These are phyloP conservation scores for Euura lappo DNA, from an alignment of 1,140 invertebrate species.

Conservation along the genomic window DNA sequence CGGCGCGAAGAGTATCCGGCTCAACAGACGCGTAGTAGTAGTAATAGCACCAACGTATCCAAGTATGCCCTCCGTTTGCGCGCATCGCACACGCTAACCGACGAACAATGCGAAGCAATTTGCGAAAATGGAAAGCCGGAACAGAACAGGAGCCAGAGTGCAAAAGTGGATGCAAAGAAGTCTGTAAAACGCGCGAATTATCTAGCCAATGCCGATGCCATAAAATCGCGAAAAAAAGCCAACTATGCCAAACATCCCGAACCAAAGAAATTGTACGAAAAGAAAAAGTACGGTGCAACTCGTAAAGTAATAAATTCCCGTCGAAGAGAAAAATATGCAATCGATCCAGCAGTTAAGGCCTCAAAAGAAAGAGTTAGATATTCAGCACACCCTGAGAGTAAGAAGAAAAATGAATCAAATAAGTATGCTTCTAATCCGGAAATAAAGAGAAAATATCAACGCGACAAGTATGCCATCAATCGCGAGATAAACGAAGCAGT, in stretches of 20 bases:
- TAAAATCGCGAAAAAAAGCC: no score
- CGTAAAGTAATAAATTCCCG: not conserved
- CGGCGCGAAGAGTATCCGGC: no score
- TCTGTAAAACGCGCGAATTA: no score
- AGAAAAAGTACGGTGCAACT: not conserved
- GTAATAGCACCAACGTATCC: no score
- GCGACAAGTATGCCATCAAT: not conserved
- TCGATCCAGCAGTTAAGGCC: not conserved
- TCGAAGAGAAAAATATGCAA: not conserved
- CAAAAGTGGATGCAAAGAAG: no score
- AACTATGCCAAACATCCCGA: not conserved
- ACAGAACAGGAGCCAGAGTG: no score
- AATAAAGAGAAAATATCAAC: not conserved
- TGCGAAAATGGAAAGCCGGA: no score
- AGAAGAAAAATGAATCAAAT: not conserved
- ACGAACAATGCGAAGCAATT: no score
- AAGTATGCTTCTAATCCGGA: not conserved
- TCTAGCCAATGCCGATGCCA: no score
- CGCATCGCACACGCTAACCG: no score
- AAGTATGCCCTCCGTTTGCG: no score
- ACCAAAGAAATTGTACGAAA: not conserved
- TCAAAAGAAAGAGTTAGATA: not conserved
- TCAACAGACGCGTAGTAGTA: no score
- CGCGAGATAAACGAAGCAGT: not conserved
- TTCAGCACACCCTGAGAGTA: not conserved